Evolutionary conservation across 2,797 vertebrate species (phyloP), one percentile per base, ranked within the genome.

Genomic region (Hippoglossus hippoglossus): DNA sequence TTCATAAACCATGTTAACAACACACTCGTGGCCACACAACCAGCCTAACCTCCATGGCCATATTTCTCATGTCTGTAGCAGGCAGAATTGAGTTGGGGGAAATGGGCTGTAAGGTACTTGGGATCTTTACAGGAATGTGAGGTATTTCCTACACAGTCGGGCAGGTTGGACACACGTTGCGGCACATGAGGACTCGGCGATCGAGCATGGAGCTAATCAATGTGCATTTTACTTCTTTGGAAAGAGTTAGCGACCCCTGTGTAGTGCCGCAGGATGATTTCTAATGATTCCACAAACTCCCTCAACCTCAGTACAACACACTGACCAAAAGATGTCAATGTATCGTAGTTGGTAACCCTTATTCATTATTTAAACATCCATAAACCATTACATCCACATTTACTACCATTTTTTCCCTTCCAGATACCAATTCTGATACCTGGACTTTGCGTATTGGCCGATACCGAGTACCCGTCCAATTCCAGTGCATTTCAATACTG

Each of bases 11-110:
- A 54, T 36, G 8, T 18, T 4, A 58, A 31, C 52, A 63, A 22
- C 21, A n/a, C 22, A 54, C 5, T 6, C 19, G 4, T 1, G 9
- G 22, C 12, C 57, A 41, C 26, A 22, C 16, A 47, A 47, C 46
- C 46, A 47, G 46, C 44, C 44, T 4, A 16, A 47, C 16, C 46
- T 47, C 46, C 7, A 12, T 46, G 44, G 44, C 19, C 46, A 47
- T 4, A 0, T 7, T 34, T 34, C 31, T 15, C 39, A 41, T 8
- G 44, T 44, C 41, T 44, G 39, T 15, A 41, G 66, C 52, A 61
- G 39, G 46, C 59, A 66, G 55, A 54, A 59, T 68, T 18, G 36
- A 67, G 59, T 36, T 24, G 28, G 10, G 56, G 18, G 15, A 49
- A 59, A 19, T 4, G 9, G 41, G 16, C 19, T 36, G n/a, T 16